phyloP scores from a whole-genome alignment of 1,140 invertebrate genomes.

The Caenorhabditis latens region DNA sequence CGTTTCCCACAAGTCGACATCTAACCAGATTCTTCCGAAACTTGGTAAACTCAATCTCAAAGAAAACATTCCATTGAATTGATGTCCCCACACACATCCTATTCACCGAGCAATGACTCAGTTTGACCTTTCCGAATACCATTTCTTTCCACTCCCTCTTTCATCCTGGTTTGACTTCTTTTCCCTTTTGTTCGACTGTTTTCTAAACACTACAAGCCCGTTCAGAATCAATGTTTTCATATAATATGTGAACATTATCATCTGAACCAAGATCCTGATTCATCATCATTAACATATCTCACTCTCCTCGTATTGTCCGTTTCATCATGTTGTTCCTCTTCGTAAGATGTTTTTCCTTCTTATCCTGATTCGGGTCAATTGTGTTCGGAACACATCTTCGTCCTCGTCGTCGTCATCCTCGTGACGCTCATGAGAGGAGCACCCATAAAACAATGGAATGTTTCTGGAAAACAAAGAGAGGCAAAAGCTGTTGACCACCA shows the following conservation, averaged over 20 bases:
- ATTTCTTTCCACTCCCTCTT: neutral
- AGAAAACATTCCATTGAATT: neutral
- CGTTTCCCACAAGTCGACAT: neutral
- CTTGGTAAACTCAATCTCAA: neutral
- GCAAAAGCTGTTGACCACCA: neutral
- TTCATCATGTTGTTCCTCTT: slow-evolving; percentile 25
- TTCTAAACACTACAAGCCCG: neutral
- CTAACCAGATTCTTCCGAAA: neutral
- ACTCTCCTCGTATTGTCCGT: neutral
- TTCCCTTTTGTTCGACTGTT: neutral
- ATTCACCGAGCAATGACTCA: slow-evolving; percentile 29
- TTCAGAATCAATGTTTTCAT: slow-evolving; percentile 3
- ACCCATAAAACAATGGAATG: neutral
- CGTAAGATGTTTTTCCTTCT: slow-evolving; percentile 17
- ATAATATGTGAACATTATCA: neutral
- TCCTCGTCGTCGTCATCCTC: slow-evolving; percentile 7
- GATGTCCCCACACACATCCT: neutral
- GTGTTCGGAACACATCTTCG: slow-evolving; percentile 3
- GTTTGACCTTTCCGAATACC: neutral
- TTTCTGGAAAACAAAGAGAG: slow-evolving; percentile 9
- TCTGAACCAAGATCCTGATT: slow-evolving; percentile 28
- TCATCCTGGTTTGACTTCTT: neutral
- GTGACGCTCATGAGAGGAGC: slow-evolving; percentile 32
- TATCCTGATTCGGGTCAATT: slow-evolving; percentile 42
- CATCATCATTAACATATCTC: neutral